Conservation (phyloP, 2,113 vertebrate genomes). For the Pterophyllum scalare region DNA sequence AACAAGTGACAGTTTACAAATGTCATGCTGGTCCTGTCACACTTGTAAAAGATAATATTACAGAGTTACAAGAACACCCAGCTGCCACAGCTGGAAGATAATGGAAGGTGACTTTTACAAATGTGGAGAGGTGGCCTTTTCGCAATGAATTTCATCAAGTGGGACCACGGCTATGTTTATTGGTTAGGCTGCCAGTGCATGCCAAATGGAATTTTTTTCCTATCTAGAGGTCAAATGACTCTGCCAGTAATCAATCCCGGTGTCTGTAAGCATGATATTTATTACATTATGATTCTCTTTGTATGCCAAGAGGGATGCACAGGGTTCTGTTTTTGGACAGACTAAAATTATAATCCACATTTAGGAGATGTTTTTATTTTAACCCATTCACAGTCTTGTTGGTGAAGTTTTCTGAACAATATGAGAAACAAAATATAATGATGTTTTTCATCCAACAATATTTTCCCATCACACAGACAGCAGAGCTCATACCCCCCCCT, state of each 20-base stretch:
- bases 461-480: background rate
- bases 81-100: conserved; percentile 62
- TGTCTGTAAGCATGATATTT: conserved; percentile 19
- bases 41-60: conserved; percentile 66
- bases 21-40: conserved; percentile 70
- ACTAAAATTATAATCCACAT: background rate
- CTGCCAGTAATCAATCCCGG: conserved; percentile 30
- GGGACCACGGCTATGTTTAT: conserved; percentile 41
- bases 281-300: background rate
- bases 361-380: background rate
- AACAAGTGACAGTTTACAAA: conserved; percentile 72
- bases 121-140: conserved; percentile 80
- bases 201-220: conserved; percentile 9
- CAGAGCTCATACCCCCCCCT: no score
- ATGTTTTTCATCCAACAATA: background rate
- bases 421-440: background rate
- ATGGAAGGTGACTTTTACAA: conserved; percentile 76
- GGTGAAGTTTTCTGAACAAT: background rate
- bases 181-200: conserved; percentile 32
- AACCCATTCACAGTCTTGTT: no score
- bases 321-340: background rate
- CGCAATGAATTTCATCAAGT: conserved; percentile 72
- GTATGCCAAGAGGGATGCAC: background rate
- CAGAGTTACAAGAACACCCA: conserved; percentile 44
- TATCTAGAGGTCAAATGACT: conserved; percentile 25